Evolutionary conservation across 1,140 invertebrate species (phyloP).

Genomic region (Anoplolepis gracilipes): DNA sequence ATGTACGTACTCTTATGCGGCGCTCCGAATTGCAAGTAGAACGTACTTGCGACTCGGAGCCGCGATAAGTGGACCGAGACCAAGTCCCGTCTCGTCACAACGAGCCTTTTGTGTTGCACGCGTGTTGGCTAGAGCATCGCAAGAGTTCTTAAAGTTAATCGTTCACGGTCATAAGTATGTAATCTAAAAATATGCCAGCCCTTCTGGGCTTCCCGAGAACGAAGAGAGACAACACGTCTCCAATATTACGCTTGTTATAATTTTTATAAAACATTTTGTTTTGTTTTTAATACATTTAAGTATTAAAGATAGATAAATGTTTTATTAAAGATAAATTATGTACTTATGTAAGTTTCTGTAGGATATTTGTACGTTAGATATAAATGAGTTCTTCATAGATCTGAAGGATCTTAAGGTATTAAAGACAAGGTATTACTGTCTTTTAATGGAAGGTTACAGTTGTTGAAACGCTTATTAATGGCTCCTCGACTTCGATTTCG

Average conservation of each 20-base stretch:
- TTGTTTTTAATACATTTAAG: no score
- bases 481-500: slow-evolving; percentile 19
- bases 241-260: no score
- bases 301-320: not conserved
- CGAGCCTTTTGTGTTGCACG: slow-evolving; percentile 74
- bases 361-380: not conserved
- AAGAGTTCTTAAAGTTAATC: slow-evolving; percentile 52
- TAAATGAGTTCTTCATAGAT: not conserved
- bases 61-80: slow-evolving; percentile 83
- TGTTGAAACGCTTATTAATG: slow-evolving; percentile 51
- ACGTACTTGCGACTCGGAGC: slow-evolving; percentile 66
- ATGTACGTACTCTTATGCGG: not conserved
- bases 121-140: slow-evolving; percentile 24
- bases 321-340: not conserved
- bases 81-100: slow-evolving; percentile 77
- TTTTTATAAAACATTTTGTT: no score
- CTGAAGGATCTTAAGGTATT: not conserved
- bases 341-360: not conserved
- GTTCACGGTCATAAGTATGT: slow-evolving; percentile 9
- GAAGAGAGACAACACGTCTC: not conserved
- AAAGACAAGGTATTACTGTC: not conserved
- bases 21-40: slow-evolving; percentile 73
- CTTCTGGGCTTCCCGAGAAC: not conserved
- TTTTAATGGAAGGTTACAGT: slow-evolving; percentile 4
- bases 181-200: no score